These are phyloP conservation scores for Caenorhabditis sp. DNA, from an alignment of 2,888 invertebrate genomes.

Conservation along the genomic window DNA sequence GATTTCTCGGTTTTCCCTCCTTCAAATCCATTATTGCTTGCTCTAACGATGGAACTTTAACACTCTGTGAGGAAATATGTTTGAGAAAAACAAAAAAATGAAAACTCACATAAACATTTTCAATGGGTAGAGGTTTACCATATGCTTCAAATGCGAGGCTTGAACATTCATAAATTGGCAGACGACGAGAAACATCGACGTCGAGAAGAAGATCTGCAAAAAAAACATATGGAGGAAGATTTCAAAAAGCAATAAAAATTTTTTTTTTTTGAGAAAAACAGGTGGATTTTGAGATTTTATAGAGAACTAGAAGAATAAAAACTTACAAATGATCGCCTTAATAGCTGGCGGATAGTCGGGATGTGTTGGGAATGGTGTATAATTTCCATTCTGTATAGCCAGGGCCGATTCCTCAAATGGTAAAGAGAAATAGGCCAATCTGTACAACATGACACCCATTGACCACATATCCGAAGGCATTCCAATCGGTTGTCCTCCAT, in stretches of 20 bases:
- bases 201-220: slow-evolving; percentile 82
- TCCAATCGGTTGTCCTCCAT: slow-evolving; percentile 81
- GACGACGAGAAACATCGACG: slow-evolving; percentile 82
- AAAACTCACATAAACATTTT: slow-evolving; percentile 73
- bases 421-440: slow-evolving; percentile 86
- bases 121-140: slow-evolving; percentile 72
- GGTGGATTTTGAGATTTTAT: neutral
- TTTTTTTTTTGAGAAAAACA: neutral
- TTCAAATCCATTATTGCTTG: neutral
- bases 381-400: slow-evolving; percentile 88
- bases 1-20: slow-evolving; percentile 17
- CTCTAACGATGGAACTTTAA: neutral
- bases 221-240: neutral
- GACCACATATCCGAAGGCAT: slow-evolving; percentile 74
- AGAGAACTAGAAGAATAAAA: slow-evolving; percentile 5
- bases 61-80: slow-evolving; percentile 1
- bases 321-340: slow-evolving; percentile 80
- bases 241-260: neutral
- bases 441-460: slow-evolving; percentile 85
- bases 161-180: slow-evolving; percentile 79
- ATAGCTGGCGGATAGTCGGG: slow-evolving; percentile 78
- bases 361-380: slow-evolving; percentile 81
- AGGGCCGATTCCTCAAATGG: slow-evolving; percentile 91
- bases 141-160: slow-evolving; percentile 72
- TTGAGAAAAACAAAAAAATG: neutral